Evolutionary conservation across 2,888 invertebrate species (phyloP).

Genomic region (Orchesellides sinensis): DNA sequence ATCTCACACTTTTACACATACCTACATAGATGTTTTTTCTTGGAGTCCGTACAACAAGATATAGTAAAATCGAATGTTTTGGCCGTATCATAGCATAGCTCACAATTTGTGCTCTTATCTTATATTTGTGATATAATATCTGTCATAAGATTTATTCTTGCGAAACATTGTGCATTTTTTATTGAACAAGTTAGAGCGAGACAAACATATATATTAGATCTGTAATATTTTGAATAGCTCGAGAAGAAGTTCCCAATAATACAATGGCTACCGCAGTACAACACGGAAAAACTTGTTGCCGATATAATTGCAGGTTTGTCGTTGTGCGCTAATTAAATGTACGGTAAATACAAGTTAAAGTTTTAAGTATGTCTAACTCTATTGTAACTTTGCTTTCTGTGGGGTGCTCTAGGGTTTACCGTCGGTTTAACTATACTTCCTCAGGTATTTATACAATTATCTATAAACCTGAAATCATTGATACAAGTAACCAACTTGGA

Average conservation of each 20-base stretch:
- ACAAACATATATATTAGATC: too few species aligned
- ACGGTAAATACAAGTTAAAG: not conserved
- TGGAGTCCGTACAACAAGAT: too few species aligned
- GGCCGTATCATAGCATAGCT: too few species aligned
- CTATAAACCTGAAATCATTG: not conserved
- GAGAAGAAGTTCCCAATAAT: constrained; percentile 72
- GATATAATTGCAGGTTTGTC: constrained; percentile 70
- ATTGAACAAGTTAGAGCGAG: too few species aligned
- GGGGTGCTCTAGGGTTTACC: constrained; percentile 54
- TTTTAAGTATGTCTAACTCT: not conserved
- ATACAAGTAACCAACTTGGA: not conserved
- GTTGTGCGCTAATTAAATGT: too few species aligned
- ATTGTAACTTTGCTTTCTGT: not conserved
- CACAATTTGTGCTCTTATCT: too few species aligned
- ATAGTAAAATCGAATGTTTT: too few species aligned
- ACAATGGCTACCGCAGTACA: constrained; percentile 72
- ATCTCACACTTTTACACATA: too few species aligned
- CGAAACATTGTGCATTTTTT: not conserved
- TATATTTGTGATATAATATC: too few species aligned
- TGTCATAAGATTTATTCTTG: too few species aligned
- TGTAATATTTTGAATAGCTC: too few species aligned
- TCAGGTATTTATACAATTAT: constrained; percentile 67
- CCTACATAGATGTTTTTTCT: too few species aligned
- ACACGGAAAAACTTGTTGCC: constrained; percentile 68
- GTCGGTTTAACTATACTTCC: constrained; percentile 73